Conservation (phyloP, 2,113 vertebrate species). For the Crotalus viridis region DNA sequence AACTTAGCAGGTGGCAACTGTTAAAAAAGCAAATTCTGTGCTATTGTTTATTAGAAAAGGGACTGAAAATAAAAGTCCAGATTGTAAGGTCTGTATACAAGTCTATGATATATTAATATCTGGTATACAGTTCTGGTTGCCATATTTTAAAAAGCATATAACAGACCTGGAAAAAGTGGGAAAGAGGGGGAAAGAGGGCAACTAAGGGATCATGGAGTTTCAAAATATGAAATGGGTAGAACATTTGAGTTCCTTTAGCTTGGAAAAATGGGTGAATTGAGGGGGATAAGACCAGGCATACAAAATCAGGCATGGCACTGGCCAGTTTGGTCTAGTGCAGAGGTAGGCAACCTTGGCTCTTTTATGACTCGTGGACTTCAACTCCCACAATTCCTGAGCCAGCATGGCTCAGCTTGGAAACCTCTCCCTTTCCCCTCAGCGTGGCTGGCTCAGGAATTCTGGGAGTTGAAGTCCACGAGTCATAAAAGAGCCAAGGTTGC, state of each 20-base stretch:
- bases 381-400: too few species aligned
- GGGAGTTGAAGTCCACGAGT: too few species aligned
- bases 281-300: neutral
- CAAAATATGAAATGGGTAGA: neutral
- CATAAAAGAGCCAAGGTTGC: too few species aligned
- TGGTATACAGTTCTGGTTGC: neutral
- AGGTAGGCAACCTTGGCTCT: too few species aligned
- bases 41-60: neutral
- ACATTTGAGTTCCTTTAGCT: neutral
- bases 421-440: too few species aligned
- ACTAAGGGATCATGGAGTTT: neutral
- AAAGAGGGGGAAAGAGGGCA: neutral
- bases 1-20: neutral
- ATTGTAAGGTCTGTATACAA: neutral
- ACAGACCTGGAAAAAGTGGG: neutral
- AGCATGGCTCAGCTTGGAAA: too few species aligned
- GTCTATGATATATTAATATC: neutral
- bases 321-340: too few species aligned
- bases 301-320: neutral
- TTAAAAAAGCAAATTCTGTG: neutral
- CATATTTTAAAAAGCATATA: neutral
- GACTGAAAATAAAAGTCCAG: neutral
- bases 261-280: neutral
- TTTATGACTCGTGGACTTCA: too few species aligned
- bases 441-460: too few species aligned